phyloP scores from a whole-genome alignment of 1,140 invertebrate species.

The Heliothis subflexa region DNA sequence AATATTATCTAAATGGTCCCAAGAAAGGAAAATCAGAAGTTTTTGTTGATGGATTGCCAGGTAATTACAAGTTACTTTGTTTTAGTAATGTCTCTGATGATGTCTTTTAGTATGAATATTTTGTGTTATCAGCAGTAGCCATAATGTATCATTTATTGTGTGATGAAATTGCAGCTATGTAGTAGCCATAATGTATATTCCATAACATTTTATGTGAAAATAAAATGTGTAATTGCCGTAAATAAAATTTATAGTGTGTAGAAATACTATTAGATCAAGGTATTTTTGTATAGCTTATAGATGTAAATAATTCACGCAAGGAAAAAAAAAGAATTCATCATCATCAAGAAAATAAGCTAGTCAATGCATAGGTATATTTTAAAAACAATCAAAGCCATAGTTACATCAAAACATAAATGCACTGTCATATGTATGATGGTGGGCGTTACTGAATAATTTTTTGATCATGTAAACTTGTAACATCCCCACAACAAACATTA shows the following conservation, averaged over 20 bases:
- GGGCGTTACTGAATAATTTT: slow-evolving; percentile 67
- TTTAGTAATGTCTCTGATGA: background rate
- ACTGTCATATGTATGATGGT: background rate
- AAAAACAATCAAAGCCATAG: too few relatives aligned
- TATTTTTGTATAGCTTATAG: too few relatives aligned
- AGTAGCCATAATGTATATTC: too few relatives aligned
- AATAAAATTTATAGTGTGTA: too few relatives aligned
- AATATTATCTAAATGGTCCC: slow-evolving; percentile 91
- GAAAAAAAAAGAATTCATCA: background rate
- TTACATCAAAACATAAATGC: too few relatives aligned
- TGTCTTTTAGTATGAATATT: background rate
- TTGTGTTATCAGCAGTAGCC: background rate
- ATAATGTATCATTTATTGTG: too few relatives aligned
- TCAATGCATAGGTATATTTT: too few relatives aligned
- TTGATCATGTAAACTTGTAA: slow-evolving; percentile 81
- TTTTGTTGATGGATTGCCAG: slow-evolving; percentile 93
- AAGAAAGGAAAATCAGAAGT: slow-evolving; percentile 91
- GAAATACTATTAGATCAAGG: too few relatives aligned
- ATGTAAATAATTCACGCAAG: too few relatives aligned
- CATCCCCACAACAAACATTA: slow-evolving; percentile 74
- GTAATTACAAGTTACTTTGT: slow-evolving; percentile 67
- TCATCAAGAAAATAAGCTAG: background rate
- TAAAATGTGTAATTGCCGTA: too few relatives aligned
- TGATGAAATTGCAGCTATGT: too few relatives aligned
- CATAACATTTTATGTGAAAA: too few relatives aligned